A percentile compares a stretch with the other conserved stretches of the same genome.
Conservation (phyloP, 2,797 vertebrate species). For the Brotula barbata region DNA sequence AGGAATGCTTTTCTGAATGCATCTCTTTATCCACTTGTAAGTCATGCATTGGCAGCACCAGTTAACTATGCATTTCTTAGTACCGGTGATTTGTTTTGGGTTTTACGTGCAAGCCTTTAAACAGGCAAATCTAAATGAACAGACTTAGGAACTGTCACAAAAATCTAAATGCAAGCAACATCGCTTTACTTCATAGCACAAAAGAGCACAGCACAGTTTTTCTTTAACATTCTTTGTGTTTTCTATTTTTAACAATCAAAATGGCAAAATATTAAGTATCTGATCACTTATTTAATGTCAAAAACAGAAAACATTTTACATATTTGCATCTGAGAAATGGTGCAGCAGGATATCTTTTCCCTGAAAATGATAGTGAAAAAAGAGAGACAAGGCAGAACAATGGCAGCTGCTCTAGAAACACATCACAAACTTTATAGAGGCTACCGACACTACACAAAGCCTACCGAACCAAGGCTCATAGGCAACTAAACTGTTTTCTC, state of each 20-base stretch:
- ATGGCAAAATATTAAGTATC: slow-evolving; percentile 47
- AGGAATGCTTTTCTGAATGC: slow-evolving; percentile 67
- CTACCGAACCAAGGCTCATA: slow-evolving; percentile 57
- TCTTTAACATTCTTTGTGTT: slow-evolving; percentile 47
- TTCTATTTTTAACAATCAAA: slow-evolving; percentile 47
- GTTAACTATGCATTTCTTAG: slow-evolving; percentile 49
- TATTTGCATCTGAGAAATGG: slow-evolving; percentile 41
- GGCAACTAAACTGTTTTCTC: slow-evolving; percentile 57
- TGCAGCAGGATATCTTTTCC: slow-evolving; percentile 51
- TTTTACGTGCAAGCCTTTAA: slow-evolving; percentile 58
- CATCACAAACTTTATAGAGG: slow-evolving; percentile 64
- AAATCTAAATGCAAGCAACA: slow-evolving; percentile 56
- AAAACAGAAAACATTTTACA: slow-evolving; percentile 45
- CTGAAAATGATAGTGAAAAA: slow-evolving; percentile 68
- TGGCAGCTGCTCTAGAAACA: slow-evolving; percentile 61
- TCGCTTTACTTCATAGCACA: slow-evolving; percentile 50
- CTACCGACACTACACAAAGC: slow-evolving; percentile 67
- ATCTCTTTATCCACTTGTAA: slow-evolving; percentile 77
- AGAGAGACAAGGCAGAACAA: slow-evolving; percentile 75
- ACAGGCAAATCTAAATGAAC: slow-evolving; percentile 47
- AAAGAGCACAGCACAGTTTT: slow-evolving; percentile 40
- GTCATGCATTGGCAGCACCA: slow-evolving; percentile 70
- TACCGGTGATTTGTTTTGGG: slow-evolving; percentile 55
- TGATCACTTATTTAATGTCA: slow-evolving; percentile 43
- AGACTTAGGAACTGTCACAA: slow-evolving; percentile 56